phyloP scores from a whole-genome alignment of 2,888 invertebrate species.

The Drosophila putrida region DNA sequence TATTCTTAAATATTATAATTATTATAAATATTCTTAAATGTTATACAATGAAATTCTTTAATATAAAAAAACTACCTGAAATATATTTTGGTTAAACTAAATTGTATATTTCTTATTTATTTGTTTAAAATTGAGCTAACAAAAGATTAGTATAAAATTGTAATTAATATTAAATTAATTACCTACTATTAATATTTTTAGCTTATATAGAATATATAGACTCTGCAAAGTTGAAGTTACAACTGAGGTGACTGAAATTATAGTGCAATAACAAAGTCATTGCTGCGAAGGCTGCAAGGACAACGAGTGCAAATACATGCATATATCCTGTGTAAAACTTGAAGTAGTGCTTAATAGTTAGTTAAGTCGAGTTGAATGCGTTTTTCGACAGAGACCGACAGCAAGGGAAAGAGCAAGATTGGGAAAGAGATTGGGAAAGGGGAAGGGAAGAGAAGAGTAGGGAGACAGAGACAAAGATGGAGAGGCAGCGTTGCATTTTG shows the following conservation, averaged over 20 bases:
- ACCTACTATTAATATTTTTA: no score
- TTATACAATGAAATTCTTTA: no score
- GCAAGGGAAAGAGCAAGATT: neutral
- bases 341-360: conserved; percentile 77
- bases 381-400: conserved; percentile 43
- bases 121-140: no score
- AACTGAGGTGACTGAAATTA: neutral
- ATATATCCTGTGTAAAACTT: conserved; percentile 72
- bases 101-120: no score
- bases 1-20: no score
- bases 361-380: conserved; percentile 79
- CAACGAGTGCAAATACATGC: conserved; percentile 62
- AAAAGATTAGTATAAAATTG: no score
- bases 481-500: conserved; percentile 29
- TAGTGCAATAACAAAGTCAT: conserved; percentile 47
- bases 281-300: conserved; percentile 41
- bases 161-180: no score
- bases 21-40: no score
- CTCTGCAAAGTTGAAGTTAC: neutral
- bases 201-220: neutral
- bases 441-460: neutral
- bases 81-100: no score
- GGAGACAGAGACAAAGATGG: neutral
- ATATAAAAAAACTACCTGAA: no score
- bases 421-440: no score